Conservation (phyloP, 1,140 invertebrate genomes). For the Drosophila ercepeae region DNA sequence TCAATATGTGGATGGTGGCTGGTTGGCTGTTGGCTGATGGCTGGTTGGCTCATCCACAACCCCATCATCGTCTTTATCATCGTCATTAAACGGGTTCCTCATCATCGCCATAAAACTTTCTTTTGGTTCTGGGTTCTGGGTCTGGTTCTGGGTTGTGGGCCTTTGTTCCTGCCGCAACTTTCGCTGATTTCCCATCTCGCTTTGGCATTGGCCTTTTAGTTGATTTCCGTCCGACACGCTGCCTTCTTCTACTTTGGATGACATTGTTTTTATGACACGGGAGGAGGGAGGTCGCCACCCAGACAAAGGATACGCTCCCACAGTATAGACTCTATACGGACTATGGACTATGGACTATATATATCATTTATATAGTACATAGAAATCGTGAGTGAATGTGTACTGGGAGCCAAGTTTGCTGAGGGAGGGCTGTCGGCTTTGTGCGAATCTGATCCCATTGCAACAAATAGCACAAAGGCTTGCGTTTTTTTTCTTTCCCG, state of each 20-base stretch:
- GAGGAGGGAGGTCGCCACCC: no score
- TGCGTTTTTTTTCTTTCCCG: no score
- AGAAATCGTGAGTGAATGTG: neutral
- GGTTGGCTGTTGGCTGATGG: no score
- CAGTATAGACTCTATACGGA: conserved; percentile 1
- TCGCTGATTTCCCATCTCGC: conserved; percentile 7
- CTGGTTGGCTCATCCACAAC: neutral
- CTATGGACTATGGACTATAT: no score
- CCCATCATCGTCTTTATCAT: neutral
- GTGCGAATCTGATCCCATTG: conserved; percentile 42
- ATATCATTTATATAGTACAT: neutral
- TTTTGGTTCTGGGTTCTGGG: conserved; percentile 15
- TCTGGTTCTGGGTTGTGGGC: neutral
- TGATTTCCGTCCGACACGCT: conserved; percentile 67
- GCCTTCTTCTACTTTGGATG: conserved; percentile 46
- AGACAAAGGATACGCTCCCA: conserved; percentile 23
- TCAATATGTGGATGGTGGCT: conserved; percentile 1
- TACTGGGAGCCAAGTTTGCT: conserved; percentile 16
- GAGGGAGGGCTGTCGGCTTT: conserved; percentile 1
- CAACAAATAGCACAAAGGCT: conserved; percentile 28
- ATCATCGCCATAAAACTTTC: conserved; percentile 41
- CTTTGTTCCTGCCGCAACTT: conserved; percentile 33
- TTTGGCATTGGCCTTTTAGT: conserved; percentile 70
- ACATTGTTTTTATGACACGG: conserved; percentile 72
- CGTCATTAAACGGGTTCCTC: conserved; percentile 33